These are phyloP conservation scores for Rhegmatorhina hoffmannsi DNA, from an alignment of 2,113 vertebrate genomes.

Conservation along the genomic window DNA sequence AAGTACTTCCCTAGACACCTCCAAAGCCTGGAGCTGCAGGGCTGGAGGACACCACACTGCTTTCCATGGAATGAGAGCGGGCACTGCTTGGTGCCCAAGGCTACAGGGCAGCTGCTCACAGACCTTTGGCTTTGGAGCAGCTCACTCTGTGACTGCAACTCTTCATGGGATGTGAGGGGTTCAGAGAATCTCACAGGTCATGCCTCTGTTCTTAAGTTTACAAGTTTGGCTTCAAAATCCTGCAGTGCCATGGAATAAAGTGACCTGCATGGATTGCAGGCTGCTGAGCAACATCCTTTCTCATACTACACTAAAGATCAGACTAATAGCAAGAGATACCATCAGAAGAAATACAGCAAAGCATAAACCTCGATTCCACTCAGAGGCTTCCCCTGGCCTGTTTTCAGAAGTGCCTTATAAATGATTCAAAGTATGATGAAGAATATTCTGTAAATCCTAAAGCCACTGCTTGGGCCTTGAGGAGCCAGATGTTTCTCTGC, in stretches of 20 bases:
- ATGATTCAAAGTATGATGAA: not conserved
- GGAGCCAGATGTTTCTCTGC: conserved; percentile 41
- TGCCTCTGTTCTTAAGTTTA: not conserved
- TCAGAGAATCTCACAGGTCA: not conserved
- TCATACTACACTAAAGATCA: not conserved
- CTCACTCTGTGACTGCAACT: not conserved
- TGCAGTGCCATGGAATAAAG: not conserved
- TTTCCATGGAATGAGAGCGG: not conserved
- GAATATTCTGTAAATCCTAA: not conserved
- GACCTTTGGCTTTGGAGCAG: not conserved
- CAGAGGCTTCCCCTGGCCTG: not conserved
- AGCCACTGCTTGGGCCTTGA: not conserved
- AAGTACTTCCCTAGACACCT: not conserved
- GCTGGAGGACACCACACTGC: not conserved
- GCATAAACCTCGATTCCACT: not conserved
- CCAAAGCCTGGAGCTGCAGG: not conserved
- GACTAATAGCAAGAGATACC: not conserved
- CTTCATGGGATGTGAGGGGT: not conserved
- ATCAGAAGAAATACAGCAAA: not conserved
- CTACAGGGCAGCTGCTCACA: not conserved
- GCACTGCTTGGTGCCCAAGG: not conserved
- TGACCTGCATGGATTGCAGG: not conserved
- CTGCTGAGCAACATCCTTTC: not conserved
- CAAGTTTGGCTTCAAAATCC: not conserved
- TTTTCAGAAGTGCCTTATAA: not conserved